phyloP scores from a whole-genome alignment of 2,113 vertebrate genomes.

The Glareola pratincola region DNA sequence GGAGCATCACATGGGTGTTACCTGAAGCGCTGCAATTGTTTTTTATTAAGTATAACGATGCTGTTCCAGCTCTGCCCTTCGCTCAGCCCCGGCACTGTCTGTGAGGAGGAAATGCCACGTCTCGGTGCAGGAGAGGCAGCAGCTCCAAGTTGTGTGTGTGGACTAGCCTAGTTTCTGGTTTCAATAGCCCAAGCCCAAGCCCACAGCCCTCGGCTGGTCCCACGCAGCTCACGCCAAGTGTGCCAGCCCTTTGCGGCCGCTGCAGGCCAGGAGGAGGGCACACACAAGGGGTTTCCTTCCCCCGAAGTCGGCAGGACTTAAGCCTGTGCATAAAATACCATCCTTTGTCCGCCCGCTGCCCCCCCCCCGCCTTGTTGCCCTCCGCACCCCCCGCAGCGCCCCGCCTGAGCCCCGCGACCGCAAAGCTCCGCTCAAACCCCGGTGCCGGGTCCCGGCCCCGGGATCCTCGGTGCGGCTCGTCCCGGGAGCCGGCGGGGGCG shows the following conservation, averaged over 20 bases:
- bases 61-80: neutral
- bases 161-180: neutral
- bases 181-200: neutral
- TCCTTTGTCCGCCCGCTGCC: neutral
- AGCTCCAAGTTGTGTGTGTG: fast-evolving
- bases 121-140: neutral
- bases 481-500: neutral
- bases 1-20: neutral
- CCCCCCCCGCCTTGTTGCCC: neutral
- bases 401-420: neutral
- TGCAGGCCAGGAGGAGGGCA: neutral
- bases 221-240: fast-evolving
- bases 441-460: neutral
- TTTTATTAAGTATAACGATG: neutral
- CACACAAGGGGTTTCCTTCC: no score
- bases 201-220: neutral
- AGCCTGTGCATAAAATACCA: neutral
- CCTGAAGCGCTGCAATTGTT: neutral
- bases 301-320: neutral
- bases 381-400: neutral
- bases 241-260: neutral
- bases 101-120: neutral
- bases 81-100: neutral
- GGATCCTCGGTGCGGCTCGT: neutral
- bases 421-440: neutral